phyloP scores from a whole-genome alignment of 2,113 vertebrate genomes.

The Rhynchomys soricoides region DNA sequence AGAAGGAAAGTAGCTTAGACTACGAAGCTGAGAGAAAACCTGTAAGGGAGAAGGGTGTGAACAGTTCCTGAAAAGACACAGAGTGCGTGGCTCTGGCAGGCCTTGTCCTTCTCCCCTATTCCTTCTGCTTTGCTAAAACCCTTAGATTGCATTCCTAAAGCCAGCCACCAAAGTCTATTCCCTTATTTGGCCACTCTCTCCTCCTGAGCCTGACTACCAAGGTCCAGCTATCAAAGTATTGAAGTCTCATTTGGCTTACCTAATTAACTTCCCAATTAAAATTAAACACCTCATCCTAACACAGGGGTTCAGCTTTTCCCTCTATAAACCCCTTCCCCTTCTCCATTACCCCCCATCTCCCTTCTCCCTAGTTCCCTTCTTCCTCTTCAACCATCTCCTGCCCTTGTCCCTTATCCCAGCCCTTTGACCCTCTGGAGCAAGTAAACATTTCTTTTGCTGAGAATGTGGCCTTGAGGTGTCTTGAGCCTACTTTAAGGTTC shows the following conservation, averaged over 20 bases:
- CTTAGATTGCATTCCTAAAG: neutral
- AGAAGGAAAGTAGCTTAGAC: conserved; percentile 31
- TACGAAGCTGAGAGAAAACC: neutral
- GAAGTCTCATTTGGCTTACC: no score
- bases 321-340: neutral
- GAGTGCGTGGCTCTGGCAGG: neutral
- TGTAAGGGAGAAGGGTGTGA: conserved; percentile 4
- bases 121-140: neutral
- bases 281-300: neutral
- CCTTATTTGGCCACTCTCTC: neutral
- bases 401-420: neutral
- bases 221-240: no score
- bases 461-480: neutral
- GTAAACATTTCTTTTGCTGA: neutral
- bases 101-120: no score
- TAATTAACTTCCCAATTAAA: no score
- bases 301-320: neutral
- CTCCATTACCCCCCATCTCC: neutral
- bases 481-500: neutral
- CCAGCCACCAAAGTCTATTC: neutral
- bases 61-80: neutral
- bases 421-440: neutral
- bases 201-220: neutral
- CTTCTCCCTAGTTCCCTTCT: neutral
- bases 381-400: neutral